Evolutionary conservation across 2,113 vertebrate genomes (phyloP).

Genomic region (Leptosomus discolor): DNA sequence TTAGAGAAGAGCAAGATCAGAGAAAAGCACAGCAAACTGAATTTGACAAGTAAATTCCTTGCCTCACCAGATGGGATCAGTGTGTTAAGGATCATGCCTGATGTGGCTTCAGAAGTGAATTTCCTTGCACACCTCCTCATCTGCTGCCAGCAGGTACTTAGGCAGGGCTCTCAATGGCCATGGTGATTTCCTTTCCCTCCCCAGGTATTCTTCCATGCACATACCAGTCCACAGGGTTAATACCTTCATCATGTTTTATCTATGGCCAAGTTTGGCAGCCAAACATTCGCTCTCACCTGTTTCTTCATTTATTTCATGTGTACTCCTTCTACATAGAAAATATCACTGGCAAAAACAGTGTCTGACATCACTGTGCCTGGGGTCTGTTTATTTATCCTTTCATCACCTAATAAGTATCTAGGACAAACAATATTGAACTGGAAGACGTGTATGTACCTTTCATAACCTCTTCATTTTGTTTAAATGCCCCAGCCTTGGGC

Average conservation of each 20-base stretch:
- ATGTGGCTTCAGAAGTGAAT: neutral
- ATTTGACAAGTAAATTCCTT: neutral
- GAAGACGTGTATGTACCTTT: neutral
- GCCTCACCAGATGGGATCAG: neutral
- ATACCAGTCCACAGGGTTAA: slow-evolving; percentile 4
- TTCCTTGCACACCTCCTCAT: neutral
- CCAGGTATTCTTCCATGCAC: slow-evolving; percentile 16
- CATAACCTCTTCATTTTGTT: slow-evolving; percentile 53
- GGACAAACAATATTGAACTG: slow-evolving; percentile 20
- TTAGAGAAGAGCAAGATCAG: neutral
- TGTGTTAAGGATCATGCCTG: neutral
- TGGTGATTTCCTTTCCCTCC: slow-evolving; percentile 37
- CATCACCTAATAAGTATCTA: slow-evolving; percentile 52
- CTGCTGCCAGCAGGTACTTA: slow-evolving; percentile 15
- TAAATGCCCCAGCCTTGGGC: slow-evolving; percentile 40
- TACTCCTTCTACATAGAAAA: slow-evolving; percentile 5
- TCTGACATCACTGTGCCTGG: neutral
- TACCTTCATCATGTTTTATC: slow-evolving; percentile 54
- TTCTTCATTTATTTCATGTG: slow-evolving; percentile 29
- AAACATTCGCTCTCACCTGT: neutral
- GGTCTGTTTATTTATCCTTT: slow-evolving; percentile 58
- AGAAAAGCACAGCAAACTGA: neutral
- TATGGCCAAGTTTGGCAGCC: slow-evolving; percentile 42
- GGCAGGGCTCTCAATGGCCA: neutral
- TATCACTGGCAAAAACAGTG: neutral